Evolutionary conservation across 2,113 vertebrate species (phyloP), one percentile per base, ranked within the genome.

Genomic region (Symphodus melops): DNA sequence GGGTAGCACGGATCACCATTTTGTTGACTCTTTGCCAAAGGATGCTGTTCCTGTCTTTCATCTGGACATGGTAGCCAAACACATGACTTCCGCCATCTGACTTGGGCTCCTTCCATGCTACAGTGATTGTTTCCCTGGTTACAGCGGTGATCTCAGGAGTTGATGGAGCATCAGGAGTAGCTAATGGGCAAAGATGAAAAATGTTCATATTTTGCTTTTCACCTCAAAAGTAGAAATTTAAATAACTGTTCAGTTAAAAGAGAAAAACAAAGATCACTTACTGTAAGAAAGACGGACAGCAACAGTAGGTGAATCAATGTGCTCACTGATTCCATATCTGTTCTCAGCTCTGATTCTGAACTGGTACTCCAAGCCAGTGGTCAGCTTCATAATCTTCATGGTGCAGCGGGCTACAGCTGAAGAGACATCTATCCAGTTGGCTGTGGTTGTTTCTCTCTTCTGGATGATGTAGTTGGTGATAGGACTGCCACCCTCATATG

Each of bases 261-360:
- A 62, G 2, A 13, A 64, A 48, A 67, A n/a, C 37, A 54, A 16
- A 28, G 8, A 33, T 4, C 78, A 93, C 98, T 97, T 92, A 99
- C 98, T 98, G 91, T 98, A 99, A 76, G 98, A 96, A 49, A 99
- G 95, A 68, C 90, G 96, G 82, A 99, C 95, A 72, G 90, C 82
- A 19, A 98, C 93, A 67, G 92, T 85, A 1, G 93, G 93, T 4
- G 98, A 99, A 83, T 99, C 98, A 68, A 95, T 91, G 77, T 99
- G 96, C 59, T 99, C 98, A 1, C 98, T 98, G 88, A 98, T 96
- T 87, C 98, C 98, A 86, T 98, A 99, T 87, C 96, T 96, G 80
- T 99, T 99, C 89, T 99, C 98, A 78, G 98, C 98, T 85, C 95
- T 98, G 83, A 99, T 96, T 79, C 98, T 97, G 95, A 99, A 99